phyloP scores from a whole-genome alignment of 2,113 vertebrate species.

The Pterophyllum scalare region DNA sequence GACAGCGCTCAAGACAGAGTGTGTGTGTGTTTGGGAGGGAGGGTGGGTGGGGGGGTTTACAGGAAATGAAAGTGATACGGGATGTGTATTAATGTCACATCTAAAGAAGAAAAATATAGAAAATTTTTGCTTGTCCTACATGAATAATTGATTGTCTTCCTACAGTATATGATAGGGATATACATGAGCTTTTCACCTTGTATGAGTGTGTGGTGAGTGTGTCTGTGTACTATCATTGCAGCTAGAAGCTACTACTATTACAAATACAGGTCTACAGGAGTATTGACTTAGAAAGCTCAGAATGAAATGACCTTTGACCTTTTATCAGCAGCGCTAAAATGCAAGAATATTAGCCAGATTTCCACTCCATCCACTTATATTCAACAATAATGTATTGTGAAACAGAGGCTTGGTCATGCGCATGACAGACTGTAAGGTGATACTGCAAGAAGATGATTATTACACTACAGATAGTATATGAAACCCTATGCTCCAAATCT shows the following conservation, averaged over 20 bases:
- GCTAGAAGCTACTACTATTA: conserved; percentile 50
- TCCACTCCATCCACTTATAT: conserved; percentile 4
- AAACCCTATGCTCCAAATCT: conserved; percentile 10
- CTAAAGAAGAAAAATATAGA: conserved; percentile 60
- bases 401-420: conserved; percentile 28
- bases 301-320: conserved; percentile 54
- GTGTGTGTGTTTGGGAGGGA: neutral
- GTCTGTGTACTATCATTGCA: conserved; percentile 7
- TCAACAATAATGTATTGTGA: conserved; percentile 19
- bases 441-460: conserved; percentile 33
- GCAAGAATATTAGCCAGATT: conserved; percentile 58
- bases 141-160: conserved; percentile 77
- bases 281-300: conserved; percentile 30
- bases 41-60: neutral
- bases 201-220: conserved; percentile 4
- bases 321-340: conserved; percentile 45
- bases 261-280: conserved; percentile 45
- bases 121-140: conserved; percentile 51
- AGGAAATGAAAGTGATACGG: conserved; percentile 60
- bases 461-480: conserved; percentile 25
- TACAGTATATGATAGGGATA: conserved; percentile 68
- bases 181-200: conserved; percentile 27
- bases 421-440: conserved; percentile 60
- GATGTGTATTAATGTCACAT: conserved; percentile 58
- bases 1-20: neutral